Base-by-base conservation (phyloP, 2,888 invertebrate genomes). In the Synergus laeviventris region DNA sequence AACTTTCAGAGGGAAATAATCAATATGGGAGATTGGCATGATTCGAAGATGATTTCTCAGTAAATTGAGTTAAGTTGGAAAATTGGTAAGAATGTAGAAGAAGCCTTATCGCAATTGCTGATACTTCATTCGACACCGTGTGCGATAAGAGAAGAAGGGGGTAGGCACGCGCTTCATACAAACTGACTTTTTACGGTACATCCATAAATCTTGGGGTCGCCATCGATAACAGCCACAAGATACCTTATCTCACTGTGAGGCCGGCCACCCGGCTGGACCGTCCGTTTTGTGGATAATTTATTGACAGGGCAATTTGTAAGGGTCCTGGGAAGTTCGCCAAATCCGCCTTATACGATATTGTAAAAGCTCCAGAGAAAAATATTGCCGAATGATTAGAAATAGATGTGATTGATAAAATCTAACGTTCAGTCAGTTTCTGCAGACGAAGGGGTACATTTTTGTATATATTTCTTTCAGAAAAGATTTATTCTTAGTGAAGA, bases 161-260 rank as follows among this genome's bases (percentile, higher is more conserved):
- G 75, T 80, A 77, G 79, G 81, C 79, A 82, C 76, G 82, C 82
- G 81, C 73, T 62, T 76, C 78, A 78, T 74, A 73, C 74, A 78
- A 79, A 81, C 80, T 74, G 77, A 84, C 84, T 86, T 84, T 88
- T 86, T 83, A 82, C 82, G 81, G 81, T 73, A 74, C 64, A 59
- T 70, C 82, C 87, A 89, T 89, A 89, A 89, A 89, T 89, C 85
- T 84, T 83, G 77, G 83, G 87, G 89, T 89, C 87, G 88, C 83
- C 85, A 86, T 89, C 88, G 89, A 89, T 89, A 89, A 88, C 87
- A 86, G 84, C 84, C 84, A 82, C 87, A 86, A 87, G 87, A 88
- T 88, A 88, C 83, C 83, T 84, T 88, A 89, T 87, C 87, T 82
- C 76, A 80, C 79, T 80, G 75, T 75, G 73, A 81, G 81, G 76